A percentile compares a stretch with the other conserved stretches of the same genome.
phyloP scores from a whole-genome alignment of 2,888 invertebrate genomes.

The Protonemura montana region DNA sequence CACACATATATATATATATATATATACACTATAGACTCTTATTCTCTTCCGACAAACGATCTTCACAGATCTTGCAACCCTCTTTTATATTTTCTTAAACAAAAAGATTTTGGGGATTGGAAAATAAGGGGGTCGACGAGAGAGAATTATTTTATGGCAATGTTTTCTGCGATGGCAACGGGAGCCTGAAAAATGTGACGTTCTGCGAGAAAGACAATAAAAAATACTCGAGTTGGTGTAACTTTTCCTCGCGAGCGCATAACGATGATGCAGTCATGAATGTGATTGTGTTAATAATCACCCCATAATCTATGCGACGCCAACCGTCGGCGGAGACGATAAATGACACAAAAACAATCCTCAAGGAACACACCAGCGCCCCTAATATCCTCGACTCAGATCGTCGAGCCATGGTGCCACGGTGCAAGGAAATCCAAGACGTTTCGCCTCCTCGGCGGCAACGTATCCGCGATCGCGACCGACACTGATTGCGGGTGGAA shows the following conservation, averaged over 20 bases:
- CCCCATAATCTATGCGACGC: slow-evolving; percentile 53
- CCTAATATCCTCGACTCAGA: slow-evolving; percentile 7
- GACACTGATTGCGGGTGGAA: slow-evolving; percentile 24
- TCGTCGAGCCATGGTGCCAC: not conserved
- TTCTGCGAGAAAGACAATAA: slow-evolving; percentile 47
- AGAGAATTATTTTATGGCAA: slow-evolving; percentile 48
- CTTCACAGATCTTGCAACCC: slow-evolving; percentile 19
- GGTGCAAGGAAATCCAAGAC: not conserved
- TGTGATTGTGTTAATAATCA: slow-evolving; percentile 59
- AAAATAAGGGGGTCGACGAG: slow-evolving; percentile 25
- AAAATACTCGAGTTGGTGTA: slow-evolving; percentile 42
- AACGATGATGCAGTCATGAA: slow-evolving; percentile 55
- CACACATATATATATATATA: too few species aligned
- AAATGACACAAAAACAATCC: slow-evolving; percentile 47
- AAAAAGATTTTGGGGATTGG: slow-evolving; percentile 5
- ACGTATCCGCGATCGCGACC: not conserved
- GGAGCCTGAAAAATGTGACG: slow-evolving; percentile 46
- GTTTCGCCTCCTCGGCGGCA: not conserved
- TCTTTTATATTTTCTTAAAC: slow-evolving; percentile 28
- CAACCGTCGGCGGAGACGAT: slow-evolving; percentile 43
- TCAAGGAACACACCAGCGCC: not conserved
- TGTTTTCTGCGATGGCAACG: slow-evolving; percentile 45
- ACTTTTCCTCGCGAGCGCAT: slow-evolving; percentile 35
- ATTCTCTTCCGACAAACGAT: slow-evolving; percentile 13
- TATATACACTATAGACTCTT: not conserved